phyloP scores from a whole-genome alignment of 2,797 vertebrate genomes.

The Micrastur ruficollis region DNA sequence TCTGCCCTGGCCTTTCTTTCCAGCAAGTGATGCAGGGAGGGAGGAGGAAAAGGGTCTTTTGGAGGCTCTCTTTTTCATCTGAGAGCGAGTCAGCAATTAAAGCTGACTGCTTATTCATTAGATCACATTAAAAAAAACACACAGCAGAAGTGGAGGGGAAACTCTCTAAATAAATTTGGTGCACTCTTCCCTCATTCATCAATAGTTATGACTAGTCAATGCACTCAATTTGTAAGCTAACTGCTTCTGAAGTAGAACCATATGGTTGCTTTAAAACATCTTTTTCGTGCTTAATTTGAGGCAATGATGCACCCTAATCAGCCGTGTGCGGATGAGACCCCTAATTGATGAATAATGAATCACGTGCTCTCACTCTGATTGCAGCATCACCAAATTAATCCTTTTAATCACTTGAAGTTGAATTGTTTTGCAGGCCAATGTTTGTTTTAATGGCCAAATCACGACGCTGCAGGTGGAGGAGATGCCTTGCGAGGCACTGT shows the following conservation, averaged over 20 bases:
- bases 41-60: background rate
- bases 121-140: slow-evolving; percentile 29
- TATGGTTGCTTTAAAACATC: slow-evolving; percentile 70
- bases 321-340: slow-evolving; percentile 60
- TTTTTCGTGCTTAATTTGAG: slow-evolving; percentile 74
- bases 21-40: background rate
- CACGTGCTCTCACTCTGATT: slow-evolving; percentile 49
- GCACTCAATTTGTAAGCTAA: slow-evolving; percentile 61
- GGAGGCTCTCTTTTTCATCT: background rate
- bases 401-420: slow-evolving; percentile 57
- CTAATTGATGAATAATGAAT: slow-evolving; percentile 63
- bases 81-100: slow-evolving; percentile 3
- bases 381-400: slow-evolving; percentile 63
- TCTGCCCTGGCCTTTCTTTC: background rate
- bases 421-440: slow-evolving; percentile 24
- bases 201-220: slow-evolving; percentile 20
- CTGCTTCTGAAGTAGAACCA: slow-evolving; percentile 70
- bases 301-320: slow-evolving; percentile 74
- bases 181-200: slow-evolving; percentile 46
- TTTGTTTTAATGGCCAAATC: background rate
- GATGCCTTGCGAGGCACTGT: slow-evolving; percentile 1
- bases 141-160: background rate
- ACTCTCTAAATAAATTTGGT: slow-evolving; percentile 48
- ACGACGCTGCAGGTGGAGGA: slow-evolving; percentile 25
- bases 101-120: slow-evolving; percentile 52